Conservation (phyloP, 2,113 vertebrate species). For the Vulpes lagopus region DNA sequence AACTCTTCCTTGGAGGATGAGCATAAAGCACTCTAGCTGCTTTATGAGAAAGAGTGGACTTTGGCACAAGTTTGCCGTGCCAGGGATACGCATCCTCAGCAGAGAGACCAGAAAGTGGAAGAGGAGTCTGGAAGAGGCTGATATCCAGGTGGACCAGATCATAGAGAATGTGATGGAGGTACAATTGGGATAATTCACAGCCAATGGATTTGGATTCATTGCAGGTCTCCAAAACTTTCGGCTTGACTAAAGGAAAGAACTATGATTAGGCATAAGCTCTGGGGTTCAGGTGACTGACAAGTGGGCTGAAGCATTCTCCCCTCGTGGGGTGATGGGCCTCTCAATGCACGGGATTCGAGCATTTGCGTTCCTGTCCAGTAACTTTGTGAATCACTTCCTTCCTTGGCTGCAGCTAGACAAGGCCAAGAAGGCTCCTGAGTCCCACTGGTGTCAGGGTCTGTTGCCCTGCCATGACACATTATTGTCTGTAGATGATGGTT, state of each 20-base stretch:
- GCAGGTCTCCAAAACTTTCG: background rate
- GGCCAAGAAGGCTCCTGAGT: background rate
- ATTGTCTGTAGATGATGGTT: background rate
- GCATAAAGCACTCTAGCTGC: background rate
- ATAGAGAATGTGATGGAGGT: background rate
- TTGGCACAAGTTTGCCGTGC: background rate
- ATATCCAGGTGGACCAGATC: background rate
- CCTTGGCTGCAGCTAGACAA: background rate
- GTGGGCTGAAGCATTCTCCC: background rate
- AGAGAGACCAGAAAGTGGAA: background rate
- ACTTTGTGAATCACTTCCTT: background rate
- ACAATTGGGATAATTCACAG: background rate
- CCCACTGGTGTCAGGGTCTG: background rate
- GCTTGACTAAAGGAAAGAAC: background rate
- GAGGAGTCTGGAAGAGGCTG: background rate
- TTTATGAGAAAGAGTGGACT: background rate
- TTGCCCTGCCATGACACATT: background rate
- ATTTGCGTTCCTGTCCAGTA: background rate
- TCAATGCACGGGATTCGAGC: background rate
- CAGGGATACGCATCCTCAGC: background rate
- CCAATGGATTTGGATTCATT: background rate
- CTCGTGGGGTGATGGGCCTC: background rate
- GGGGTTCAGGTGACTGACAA: background rate
- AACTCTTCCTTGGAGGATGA: background rate
- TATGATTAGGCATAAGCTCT: background rate